phyloP scores from a whole-genome alignment of 2,888 invertebrate species.

The Gibbula magus region DNA sequence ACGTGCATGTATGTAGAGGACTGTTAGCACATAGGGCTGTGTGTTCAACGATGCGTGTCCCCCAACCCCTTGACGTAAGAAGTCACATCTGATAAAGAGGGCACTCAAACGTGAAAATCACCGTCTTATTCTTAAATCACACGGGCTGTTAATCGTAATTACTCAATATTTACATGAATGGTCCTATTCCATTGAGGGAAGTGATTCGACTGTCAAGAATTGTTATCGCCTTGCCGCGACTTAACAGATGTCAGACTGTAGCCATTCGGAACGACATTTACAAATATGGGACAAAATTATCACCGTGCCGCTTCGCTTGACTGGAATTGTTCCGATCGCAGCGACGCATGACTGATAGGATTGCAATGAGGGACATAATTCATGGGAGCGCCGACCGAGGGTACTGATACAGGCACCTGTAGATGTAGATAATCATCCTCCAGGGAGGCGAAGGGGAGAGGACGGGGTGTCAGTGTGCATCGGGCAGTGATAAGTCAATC shows the following conservation, averaged over 20 bases:
- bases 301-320: neutral
- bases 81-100: constrained; percentile 1
- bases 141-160: constrained; percentile 3
- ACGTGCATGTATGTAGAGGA: no score
- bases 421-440: neutral
- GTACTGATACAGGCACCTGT: neutral
- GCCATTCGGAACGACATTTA: constrained; percentile 18
- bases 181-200: neutral
- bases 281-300: constrained; percentile 18
- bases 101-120: neutral
- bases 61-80: no score
- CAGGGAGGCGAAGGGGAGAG: neutral
- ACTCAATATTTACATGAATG: constrained; percentile 1
- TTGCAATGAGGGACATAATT: constrained; percentile 11
- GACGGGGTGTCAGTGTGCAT: no score
- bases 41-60: no score
- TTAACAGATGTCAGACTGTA: neutral
- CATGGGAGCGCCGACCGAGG: neutral
- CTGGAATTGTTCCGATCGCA: neutral
- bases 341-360: neutral
- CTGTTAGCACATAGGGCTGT: no score
- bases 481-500: no score
- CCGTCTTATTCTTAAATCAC: neutral
- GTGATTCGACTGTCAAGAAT: neutral
- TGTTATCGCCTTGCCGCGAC: neutral